Conservation (phyloP, 2,888 invertebrate genomes). For the Ypsolopha scabrella region DNA sequence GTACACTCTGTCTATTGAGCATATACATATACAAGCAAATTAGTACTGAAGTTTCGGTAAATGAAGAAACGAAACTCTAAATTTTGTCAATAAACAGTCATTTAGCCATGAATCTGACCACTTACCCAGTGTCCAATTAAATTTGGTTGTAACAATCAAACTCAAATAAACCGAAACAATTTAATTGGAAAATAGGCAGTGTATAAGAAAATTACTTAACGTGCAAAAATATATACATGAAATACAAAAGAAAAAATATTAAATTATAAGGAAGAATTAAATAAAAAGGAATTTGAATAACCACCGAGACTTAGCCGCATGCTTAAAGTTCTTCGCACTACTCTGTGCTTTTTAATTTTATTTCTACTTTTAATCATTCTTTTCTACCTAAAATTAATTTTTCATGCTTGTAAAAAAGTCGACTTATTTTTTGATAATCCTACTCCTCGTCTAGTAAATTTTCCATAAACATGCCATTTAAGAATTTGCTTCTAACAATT, state of each 20-base stretch:
- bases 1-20: conserved; percentile 16
- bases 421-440: conserved; percentile 27
- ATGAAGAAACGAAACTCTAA: too few relatives aligned
- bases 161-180: too few relatives aligned
- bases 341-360: conserved; percentile 55
- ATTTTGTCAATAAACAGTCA: too few relatives aligned
- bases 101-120: too few relatives aligned
- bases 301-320: conserved; percentile 60
- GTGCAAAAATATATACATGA: conserved; percentile 42
- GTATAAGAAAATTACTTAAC: conserved; percentile 18
- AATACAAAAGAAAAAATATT: conserved; percentile 21
- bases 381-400: conserved; percentile 48
- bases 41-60: too few relatives aligned
- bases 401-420: conserved; percentile 56
- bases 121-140: too few relatives aligned
- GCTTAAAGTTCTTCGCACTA: conserved; percentile 60
- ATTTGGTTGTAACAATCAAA: too few relatives aligned
- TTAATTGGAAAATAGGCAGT: conserved; percentile 10
- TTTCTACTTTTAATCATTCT: conserved; percentile 43
- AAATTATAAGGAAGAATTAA: conserved; percentile 20
- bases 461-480: conserved; percentile 44
- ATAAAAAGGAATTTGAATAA: conserved; percentile 22
- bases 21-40: conserved; percentile 13
- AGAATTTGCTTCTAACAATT: conserved; percentile 23
- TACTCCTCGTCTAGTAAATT: conserved; percentile 16